phyloP scores from a whole-genome alignment of 2,797 vertebrate species.

The Gephyroberyx darwinii region DNA sequence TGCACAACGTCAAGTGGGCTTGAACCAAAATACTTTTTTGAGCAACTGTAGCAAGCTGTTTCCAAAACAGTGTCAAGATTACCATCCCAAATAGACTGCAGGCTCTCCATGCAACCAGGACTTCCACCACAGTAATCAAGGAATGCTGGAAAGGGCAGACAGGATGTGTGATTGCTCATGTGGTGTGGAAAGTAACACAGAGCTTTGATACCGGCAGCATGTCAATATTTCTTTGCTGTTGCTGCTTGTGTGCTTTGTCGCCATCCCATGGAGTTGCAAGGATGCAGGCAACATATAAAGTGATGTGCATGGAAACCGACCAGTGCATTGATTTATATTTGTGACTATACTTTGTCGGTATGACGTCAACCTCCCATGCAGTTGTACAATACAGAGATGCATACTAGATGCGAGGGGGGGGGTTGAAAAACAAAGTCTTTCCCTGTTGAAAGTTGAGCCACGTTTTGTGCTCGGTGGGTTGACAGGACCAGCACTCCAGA shows the following conservation, averaged over 20 bases:
- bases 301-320: conserved; percentile 9
- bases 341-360: no score
- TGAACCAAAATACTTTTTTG: conserved; percentile 39
- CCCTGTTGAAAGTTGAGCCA: background rate
- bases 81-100: conserved; percentile 27
- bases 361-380: background rate
- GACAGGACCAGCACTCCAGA: conserved; percentile 5
- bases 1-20: conserved; percentile 53
- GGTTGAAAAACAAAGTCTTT: background rate
- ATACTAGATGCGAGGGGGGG: conserved; percentile 15
- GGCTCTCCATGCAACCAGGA: conserved; percentile 11
- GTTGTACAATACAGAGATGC: conserved; percentile 32
- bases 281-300: conserved; percentile 17
- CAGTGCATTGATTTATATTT: background rate
- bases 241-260: background rate
- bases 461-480: conserved; percentile 5
- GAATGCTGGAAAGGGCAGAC: background rate
- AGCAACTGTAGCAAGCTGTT: conserved; percentile 48
- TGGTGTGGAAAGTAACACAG: conserved; percentile 8
- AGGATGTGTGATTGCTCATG: background rate
- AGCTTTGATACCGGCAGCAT: conserved; percentile 7
- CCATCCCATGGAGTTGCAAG: background rate
- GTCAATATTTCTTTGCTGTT: background rate
- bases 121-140: conserved; percentile 1
- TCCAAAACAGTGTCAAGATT: conserved; percentile 29